phyloP scores from a whole-genome alignment of 2,888 invertebrate genomes.

The Cremastobaeus sp. region DNA sequence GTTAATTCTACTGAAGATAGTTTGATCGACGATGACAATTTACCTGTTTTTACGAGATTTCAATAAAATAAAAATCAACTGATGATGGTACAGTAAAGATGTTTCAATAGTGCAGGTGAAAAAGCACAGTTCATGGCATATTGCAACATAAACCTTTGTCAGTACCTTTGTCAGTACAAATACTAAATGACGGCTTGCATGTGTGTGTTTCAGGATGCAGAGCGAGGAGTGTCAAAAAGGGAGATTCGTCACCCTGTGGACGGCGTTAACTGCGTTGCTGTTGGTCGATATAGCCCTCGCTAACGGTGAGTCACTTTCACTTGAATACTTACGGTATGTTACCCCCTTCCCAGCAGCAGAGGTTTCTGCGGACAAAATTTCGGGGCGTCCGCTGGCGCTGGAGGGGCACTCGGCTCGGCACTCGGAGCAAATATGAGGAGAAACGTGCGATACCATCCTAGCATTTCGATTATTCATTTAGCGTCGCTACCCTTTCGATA shows the following conservation, averaged over 20 bases:
- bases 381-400: constrained; percentile 51
- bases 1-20: too few relatives aligned
- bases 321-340: constrained; percentile 59
- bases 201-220: constrained; percentile 73
- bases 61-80: too few relatives aligned
- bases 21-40: too few relatives aligned
- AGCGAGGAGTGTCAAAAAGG: constrained; percentile 70
- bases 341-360: constrained; percentile 16
- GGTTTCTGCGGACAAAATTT: constrained; percentile 60
- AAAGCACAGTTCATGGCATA: too few relatives aligned
- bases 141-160: too few relatives aligned
- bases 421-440: constrained; percentile 58
- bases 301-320: constrained; percentile 75
- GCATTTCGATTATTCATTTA: constrained; percentile 67
- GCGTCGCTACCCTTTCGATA: constrained; percentile 11
- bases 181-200: constrained; percentile 45
- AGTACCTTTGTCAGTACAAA: too few relatives aligned
- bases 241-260: constrained; percentile 69
- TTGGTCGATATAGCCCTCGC: constrained; percentile 68
- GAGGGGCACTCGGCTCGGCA: too few relatives aligned
- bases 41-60: too few relatives aligned
- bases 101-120: too few relatives aligned
- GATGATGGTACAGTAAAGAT: too few relatives aligned
- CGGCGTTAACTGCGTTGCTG: constrained; percentile 68
- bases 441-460: constrained; percentile 56